Conservation (phyloP, 1,140 invertebrate genomes). For the Drosophila mojavensis region DNA sequence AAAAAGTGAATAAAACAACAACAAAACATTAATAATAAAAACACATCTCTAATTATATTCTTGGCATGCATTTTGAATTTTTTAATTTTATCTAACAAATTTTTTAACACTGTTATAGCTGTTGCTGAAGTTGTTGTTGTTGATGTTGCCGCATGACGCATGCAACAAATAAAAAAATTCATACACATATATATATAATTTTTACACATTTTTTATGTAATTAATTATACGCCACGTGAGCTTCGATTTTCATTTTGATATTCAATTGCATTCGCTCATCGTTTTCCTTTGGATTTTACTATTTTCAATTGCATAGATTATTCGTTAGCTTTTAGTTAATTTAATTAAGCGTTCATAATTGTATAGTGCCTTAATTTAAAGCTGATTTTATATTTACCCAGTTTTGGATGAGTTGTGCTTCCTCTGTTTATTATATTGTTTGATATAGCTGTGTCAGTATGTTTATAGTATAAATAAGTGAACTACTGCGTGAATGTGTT, state of each 20-base stretch:
- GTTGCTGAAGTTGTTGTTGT: conserved; percentile 28
- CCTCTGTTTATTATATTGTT: neutral
- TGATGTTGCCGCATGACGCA: conserved; percentile 64
- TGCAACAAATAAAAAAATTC: conserved; percentile 57
- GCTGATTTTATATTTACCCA: conserved; percentile 1
- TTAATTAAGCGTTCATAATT: conserved; percentile 61
- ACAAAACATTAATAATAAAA: neutral
- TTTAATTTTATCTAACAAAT: conserved; percentile 54
- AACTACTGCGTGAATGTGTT: too few species aligned
- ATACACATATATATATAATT: neutral
- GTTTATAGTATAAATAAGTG: too few species aligned
- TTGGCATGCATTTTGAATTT: conserved; percentile 32
- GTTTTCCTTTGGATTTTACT: conserved; percentile 9
- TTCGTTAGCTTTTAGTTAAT: conserved; percentile 33
- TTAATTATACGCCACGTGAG: conserved; percentile 51
- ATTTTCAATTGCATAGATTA: conserved; percentile 24
- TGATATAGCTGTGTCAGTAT: neutral
- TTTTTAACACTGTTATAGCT: conserved; percentile 55
- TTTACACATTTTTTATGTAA: conserved; percentile 54
- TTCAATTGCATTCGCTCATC: conserved; percentile 30
- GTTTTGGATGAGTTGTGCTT: conserved; percentile 10
- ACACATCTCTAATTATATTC: conserved; percentile 39
- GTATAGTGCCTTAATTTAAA: conserved; percentile 1
- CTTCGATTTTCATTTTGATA: conserved; percentile 27
- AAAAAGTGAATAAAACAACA: neutral